These are phyloP conservation scores for Aphaenogaster ashmeadi DNA, from an alignment of 1,140 invertebrate genomes.

Conservation along the genomic window DNA sequence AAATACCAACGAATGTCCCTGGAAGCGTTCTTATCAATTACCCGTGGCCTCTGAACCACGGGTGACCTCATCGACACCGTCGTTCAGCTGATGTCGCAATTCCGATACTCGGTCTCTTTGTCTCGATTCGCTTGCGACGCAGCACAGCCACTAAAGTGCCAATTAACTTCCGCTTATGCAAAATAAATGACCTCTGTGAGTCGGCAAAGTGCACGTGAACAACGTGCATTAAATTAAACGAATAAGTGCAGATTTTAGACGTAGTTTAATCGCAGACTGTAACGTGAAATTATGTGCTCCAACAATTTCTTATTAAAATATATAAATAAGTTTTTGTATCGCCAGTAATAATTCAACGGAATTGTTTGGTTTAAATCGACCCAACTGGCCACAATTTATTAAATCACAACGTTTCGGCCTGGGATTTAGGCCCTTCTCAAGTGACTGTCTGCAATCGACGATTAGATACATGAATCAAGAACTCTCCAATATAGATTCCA, in stretches of 20 bases:
- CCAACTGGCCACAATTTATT: too few relatives aligned
- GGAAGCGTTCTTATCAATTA: slow-evolving; percentile 37
- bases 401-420: too few relatives aligned
- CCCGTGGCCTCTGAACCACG: neutral
- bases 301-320: neutral
- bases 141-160: neutral
- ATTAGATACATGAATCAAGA: too few relatives aligned
- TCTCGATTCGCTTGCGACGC: neutral
- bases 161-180: slow-evolving; percentile 4
- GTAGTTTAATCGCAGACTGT: neutral
- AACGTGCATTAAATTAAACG: neutral
- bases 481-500: too few relatives aligned
- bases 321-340: too few relatives aligned
- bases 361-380: too few relatives aligned
- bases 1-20: neutral
- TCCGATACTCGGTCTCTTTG: neutral
- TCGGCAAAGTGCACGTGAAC: neutral
- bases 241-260: neutral
- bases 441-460: too few relatives aligned
- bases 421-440: too few relatives aligned
- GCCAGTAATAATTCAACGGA: too few relatives aligned
- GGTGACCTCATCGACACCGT: too few relatives aligned
- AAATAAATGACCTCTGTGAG: neutral
- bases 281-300: neutral
- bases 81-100: neutral